phyloP scores from a whole-genome alignment of 2,888 invertebrate species.

The Pemphredon lugubris region DNA sequence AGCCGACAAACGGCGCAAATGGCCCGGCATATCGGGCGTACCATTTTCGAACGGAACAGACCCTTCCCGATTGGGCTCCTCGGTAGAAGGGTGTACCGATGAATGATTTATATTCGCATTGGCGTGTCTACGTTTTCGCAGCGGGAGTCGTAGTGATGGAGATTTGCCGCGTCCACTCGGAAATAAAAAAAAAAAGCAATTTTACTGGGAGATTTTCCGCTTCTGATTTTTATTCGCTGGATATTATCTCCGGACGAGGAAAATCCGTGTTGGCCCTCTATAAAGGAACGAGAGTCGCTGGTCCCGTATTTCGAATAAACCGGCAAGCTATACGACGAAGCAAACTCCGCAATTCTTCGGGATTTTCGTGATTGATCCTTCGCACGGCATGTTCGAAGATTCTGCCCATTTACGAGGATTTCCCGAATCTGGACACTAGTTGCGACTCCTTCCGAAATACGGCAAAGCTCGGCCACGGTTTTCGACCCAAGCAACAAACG shows the following conservation, averaged over 20 bases:
- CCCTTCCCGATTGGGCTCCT: conserved; percentile 26
- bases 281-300: no score
- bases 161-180: conserved; percentile 18
- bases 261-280: background rate
- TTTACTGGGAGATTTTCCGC: background rate
- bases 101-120: conserved; percentile 39
- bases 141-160: conserved; percentile 46
- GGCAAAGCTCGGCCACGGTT: no score
- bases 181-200: background rate
- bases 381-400: no score
- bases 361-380: no score
- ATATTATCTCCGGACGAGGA: conserved; percentile 12
- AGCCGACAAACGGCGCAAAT: conserved; percentile 29
- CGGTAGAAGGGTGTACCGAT: conserved; percentile 17
- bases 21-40: conserved; percentile 42
- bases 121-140: conserved; percentile 19
- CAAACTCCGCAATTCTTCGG: no score
- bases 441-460: no score
- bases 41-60: conserved; percentile 31
- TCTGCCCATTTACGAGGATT: no score
- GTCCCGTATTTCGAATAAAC: no score
- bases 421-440: no score
- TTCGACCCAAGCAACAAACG: no score
- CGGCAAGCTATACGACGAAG: no score
- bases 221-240: conserved; percentile 8